These are phyloP conservation scores for Ochropacha duplaris DNA, from an alignment of 2,888 invertebrate genomes.

Conservation along the genomic window DNA sequence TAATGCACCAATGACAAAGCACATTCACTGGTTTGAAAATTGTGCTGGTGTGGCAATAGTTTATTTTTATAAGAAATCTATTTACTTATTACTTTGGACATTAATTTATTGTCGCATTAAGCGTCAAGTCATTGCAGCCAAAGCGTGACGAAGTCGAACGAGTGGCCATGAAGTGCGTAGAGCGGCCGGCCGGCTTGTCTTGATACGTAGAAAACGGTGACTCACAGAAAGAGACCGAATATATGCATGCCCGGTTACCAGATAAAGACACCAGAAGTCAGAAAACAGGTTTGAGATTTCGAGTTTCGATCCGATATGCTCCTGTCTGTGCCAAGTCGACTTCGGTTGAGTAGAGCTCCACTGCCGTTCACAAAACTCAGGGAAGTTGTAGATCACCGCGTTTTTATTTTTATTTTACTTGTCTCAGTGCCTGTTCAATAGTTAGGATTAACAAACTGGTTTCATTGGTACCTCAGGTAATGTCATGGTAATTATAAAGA, in stretches of 20 bases:
- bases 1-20: slow-evolving; percentile 8
- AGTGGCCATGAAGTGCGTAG: slow-evolving; percentile 82
- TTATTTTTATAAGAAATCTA: slow-evolving; percentile 52
- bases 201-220: slow-evolving; percentile 79
- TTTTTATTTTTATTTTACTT: slow-evolving; percentile 42
- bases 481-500: slow-evolving; percentile 38
- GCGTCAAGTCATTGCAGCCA: slow-evolving; percentile 70
- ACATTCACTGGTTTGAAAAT: slow-evolving; percentile 39
- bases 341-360: slow-evolving; percentile 64
- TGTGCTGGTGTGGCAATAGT: slow-evolving; percentile 32
- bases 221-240: slow-evolving; percentile 70
- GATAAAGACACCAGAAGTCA: slow-evolving; percentile 63
- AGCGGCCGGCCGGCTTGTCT: slow-evolving; percentile 57
- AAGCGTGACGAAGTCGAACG: slow-evolving; percentile 79
- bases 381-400: slow-evolving; percentile 54
- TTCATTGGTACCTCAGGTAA: slow-evolving; percentile 30
- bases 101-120: slow-evolving; percentile 77
- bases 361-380: slow-evolving; percentile 54
- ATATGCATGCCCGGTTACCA: slow-evolving; percentile 48
- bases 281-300: slow-evolving; percentile 81
- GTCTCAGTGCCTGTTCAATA: slow-evolving; percentile 23
- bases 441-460: slow-evolving; percentile 35
- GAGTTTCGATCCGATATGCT: slow-evolving; percentile 82
- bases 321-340: slow-evolving; percentile 74
- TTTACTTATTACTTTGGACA: slow-evolving; percentile 69